These are phyloP conservation scores for Spea multiplicata DNA, from an alignment of 2,113 vertebrate species.

Conservation along the genomic window DNA sequence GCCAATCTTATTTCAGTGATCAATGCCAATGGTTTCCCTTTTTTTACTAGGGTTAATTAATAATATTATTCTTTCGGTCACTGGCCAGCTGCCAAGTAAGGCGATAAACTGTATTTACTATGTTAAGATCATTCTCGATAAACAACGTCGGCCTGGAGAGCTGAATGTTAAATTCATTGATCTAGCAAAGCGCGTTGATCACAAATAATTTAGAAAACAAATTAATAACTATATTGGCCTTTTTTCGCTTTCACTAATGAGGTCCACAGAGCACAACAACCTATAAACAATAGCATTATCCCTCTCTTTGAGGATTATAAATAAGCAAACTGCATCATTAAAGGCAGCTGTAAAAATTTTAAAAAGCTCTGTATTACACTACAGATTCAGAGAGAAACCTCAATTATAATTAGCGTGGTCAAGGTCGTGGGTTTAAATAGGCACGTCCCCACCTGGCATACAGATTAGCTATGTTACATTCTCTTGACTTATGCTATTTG, in stretches of 20 bases:
- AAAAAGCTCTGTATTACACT: constrained; percentile 35
- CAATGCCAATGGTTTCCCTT: constrained; percentile 15
- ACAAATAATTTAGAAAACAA: constrained; percentile 31
- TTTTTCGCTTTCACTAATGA: constrained; percentile 12
- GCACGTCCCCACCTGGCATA: constrained; percentile 39
- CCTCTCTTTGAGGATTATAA: constrained; percentile 34
- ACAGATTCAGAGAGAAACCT: constrained; percentile 21
- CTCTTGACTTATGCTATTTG: constrained; percentile 48
- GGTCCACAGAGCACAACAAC: neutral
- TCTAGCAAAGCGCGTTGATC: constrained; percentile 14
- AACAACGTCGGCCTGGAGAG: neutral
- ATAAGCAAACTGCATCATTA: constrained; percentile 13
- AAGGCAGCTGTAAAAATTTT: constrained; percentile 10
- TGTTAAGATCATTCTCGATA: neutral
- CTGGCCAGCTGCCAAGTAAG: constrained; percentile 13
- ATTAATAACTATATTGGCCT: neutral
- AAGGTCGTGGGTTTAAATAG: constrained; percentile 47
- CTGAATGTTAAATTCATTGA: neutral
- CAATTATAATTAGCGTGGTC: constrained; percentile 12
- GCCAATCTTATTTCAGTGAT: constrained; percentile 15
- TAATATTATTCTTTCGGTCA: neutral
- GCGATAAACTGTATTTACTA: neutral
- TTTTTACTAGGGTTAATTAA: constrained; percentile 9
- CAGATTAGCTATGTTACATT: constrained; percentile 42
- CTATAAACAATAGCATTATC: neutral